Evolutionary conservation across 2,797 vertebrate genomes (phyloP), one percentile per base, ranked within the genome.

Genomic region (Momotus momota): DNA sequence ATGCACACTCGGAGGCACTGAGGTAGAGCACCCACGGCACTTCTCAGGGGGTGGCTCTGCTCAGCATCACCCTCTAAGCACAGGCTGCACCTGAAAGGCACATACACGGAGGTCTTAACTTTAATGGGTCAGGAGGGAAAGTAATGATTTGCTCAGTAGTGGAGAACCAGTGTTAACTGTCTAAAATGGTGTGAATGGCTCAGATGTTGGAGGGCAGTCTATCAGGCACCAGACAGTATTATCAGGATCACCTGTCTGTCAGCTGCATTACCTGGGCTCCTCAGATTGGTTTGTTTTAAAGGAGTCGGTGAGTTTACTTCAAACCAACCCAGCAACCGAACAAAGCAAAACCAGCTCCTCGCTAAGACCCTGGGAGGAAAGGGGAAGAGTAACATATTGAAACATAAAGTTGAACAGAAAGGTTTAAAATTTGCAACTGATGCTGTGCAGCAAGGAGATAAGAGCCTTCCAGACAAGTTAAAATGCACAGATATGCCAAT

Each of bases 131-230:
- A 75, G 74, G 92, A 89, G 81, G 85, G 82, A 86, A 95, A 96
- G 87, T 95, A 96, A 96, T 83, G 96, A 96, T 96, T 95, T 96
- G 95, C 91, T 96, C 94, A 90, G 93, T 43, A 75, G 96, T 67
- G 64, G 96, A 95, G 93, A 95, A 77, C 14, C 91, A 65, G 94
- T 91, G 93, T 95, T 96, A 94, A 96, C 82, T 62, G 83, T 60
- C 88, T 92, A 85, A 97, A 94, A 96, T 91, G 96, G 95, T 96
- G 96, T 95, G 96, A 96, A 95, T 75, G 96, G 89, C 91, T 96
- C 93, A 92, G 95, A 82, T 95, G 70, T 96, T 93, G 62, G 78
- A 54, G 88, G 95, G 94, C 94, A 94, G 91, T 94, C 90, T 97
- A 94, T 96, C 93, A 96, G 96, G 94, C 93, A 97, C 92, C 96